A percentile compares a stretch with the other conserved stretches of the same genome.
phyloP scores from a whole-genome alignment of 2,797 vertebrate genomes.

The Percopsis omiscomaycus region DNA sequence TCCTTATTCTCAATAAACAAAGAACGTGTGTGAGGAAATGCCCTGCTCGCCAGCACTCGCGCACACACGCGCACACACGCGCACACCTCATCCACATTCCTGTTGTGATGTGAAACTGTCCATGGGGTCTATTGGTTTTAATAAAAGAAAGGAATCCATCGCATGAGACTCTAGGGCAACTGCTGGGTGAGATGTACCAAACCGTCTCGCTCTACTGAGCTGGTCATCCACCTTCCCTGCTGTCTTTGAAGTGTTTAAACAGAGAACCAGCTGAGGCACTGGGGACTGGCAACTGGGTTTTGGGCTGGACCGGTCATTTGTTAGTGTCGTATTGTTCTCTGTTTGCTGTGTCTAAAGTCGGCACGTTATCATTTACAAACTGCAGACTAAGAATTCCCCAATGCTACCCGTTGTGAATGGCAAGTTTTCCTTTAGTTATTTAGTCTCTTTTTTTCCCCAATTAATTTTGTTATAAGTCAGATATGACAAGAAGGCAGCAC shows the following conservation, averaged over 20 bases:
- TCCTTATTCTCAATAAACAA: constrained; percentile 50
- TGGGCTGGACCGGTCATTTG: constrained; percentile 14
- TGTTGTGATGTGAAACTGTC: constrained; percentile 50
- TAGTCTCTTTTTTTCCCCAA: too few relatives aligned
- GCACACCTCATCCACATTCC: constrained; percentile 21
- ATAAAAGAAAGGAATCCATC: constrained; percentile 66
- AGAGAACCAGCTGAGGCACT: constrained; percentile 28
- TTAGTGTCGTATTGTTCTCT: too few relatives aligned
- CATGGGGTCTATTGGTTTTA: constrained; percentile 70
- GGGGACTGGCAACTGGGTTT: constrained; percentile 2
- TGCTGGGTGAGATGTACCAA: constrained; percentile 34
- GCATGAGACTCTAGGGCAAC: constrained; percentile 50
- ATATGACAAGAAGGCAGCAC: too few relatives aligned
- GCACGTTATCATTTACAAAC: too few relatives aligned
- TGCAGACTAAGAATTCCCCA: too few relatives aligned
- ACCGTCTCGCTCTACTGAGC: background rate
- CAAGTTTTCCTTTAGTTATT: too few relatives aligned
- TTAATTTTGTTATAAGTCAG: too few relatives aligned
- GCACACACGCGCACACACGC: constrained; percentile 3
- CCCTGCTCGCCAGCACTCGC: constrained; percentile 2
- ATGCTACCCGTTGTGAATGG: constrained; percentile 1
- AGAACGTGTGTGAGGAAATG: constrained; percentile 60
- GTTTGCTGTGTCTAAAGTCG: too few relatives aligned
- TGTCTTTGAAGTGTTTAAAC: constrained; percentile 38
- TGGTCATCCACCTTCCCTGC: constrained; percentile 5